Evolutionary conservation across 2,113 vertebrate species (phyloP), one percentile per base, ranked within the genome.

Genomic region (Sporophila hypoxantha): DNA sequence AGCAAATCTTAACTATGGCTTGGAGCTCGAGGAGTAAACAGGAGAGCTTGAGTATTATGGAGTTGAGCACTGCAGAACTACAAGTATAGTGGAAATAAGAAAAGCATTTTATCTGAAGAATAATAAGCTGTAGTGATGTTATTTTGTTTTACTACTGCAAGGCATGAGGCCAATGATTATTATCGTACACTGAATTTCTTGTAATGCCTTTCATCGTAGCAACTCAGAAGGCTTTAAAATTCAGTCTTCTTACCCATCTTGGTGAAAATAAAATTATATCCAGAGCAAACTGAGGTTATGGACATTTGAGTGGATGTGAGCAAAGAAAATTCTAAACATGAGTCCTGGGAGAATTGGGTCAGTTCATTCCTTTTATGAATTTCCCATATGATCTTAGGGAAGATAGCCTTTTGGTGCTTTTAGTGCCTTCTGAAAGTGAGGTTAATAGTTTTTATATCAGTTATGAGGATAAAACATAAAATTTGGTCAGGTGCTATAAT

Each of bases 151-250:
- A 87, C n/a, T 52, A 26, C 37, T 69, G 30, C 44, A 78, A 79
- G 52, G 8, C 55, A 55, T 57, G 53, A 90, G 47, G 57, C 59
- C 65, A 53, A 22, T 79, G 7, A 61, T 83, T 82, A 47, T 65
- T 76, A 53, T 30, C 69, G 30, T 49, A 55, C 68, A 52, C 32
- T 82, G 56, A 55, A 79, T 41, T 62, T 87, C 88, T 85, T 46
- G 42, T 71, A 81, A 39, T 42, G 53, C 21, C 42, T 91, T 94
- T 84, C 66, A 70, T 69, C 49, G 39, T 85, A 76, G 57, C 61
- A 89, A 64, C 47, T 89, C 50, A 50, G 47, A 81, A 76, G n/a
- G 25, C 78, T 92, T 93, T 88, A 83, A 78, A 82, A 87, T 85
- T 64, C 39, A 76, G 57, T 52, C 23, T 25, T 82, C 77, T 61